Evolutionary conservation across 2,888 invertebrate species (phyloP), one percentile per base, ranked within the genome.

Genomic region (Nematopogon swammerdamellus): DNA sequence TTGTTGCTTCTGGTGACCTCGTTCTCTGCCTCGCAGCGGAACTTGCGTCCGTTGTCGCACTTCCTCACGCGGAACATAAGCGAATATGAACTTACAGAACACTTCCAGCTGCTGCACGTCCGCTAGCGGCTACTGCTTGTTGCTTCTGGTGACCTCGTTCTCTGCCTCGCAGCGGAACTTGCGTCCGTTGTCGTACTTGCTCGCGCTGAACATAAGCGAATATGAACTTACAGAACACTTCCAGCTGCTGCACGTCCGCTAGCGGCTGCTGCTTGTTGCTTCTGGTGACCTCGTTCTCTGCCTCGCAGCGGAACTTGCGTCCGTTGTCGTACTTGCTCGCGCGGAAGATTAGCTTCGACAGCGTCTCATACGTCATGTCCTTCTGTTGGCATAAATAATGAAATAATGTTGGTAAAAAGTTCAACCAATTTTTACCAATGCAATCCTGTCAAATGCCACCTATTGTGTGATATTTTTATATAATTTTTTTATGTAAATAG

Each of bases 71-170:
- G n/a, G n/a, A n/a, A n/a, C n/a, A n/a, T n/a, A n/a, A n/a, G n/a
- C n/a, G n/a, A n/a, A n/a, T n/a, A n/a, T n/a, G n/a, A n/a, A n/a
- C 93, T 89, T 85, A 95, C 95, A 95, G 74, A 91, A 84, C 52
- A 95, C 92, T 72, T 92, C 91, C 52, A 95, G 77, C 45, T 85
- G 85, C 44, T 85, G 77, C 8, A 84, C 84, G 29, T 86, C 85
- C 55, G 87, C 83, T 66, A 93, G 82, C 2, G 92, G 90, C 50
- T 88, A 86, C 60, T 91, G 89, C 44, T 85, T 83, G 54, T 88
- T 85, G 51, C 85, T 82, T 55, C 82, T 70, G 64, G 89, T 88
- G 47, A 95, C 93, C 54, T 88, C 82, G 70, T 95, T 95, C 57
- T 87, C 85, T 0, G 92, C 91, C 60, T 88, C 86, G 63, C 95